A percentile compares a stretch with the other conserved stretches of the same genome.
These are phyloP conservation scores for Istiophorus platypterus DNA, from an alignment of 2,113 vertebrate species.

Conservation along the genomic window DNA sequence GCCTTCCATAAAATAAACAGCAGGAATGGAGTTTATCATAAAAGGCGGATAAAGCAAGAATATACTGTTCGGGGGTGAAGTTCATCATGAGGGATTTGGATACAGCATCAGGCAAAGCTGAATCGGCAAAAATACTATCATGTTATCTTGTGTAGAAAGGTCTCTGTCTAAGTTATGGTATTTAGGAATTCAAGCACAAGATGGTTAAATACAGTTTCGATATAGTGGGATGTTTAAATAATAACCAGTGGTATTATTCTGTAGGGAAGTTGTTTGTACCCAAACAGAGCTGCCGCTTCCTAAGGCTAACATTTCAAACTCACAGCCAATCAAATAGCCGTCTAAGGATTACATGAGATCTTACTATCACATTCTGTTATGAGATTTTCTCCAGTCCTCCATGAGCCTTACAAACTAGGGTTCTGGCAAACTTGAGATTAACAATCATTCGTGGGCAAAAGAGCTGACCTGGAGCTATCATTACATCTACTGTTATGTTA, in stretches of 20 bases:
- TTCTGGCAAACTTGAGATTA: conserved; percentile 32
- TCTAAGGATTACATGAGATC: conserved; percentile 27
- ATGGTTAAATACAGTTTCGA: background rate
- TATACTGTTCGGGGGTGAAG: background rate
- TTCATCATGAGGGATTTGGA: conserved; percentile 5
- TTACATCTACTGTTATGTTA: conserved; percentile 45
- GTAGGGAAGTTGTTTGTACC: conserved; percentile 5
- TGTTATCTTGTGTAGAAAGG: background rate
- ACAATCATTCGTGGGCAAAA: conserved; percentile 22
- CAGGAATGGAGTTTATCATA: background rate
- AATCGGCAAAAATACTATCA: background rate
- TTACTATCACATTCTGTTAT: conserved; percentile 27
- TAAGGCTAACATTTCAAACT: conserved; percentile 32
- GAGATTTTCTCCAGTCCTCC: conserved; percentile 38
- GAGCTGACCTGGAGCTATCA: conserved; percentile 35
- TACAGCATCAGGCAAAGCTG: background rate
- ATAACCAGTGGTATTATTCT: background rate
- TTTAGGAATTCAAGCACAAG: background rate
- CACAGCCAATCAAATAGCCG: conserved; percentile 6
- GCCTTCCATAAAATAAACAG: conserved; percentile 6
- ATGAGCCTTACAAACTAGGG: background rate
- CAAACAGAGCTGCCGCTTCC: background rate
- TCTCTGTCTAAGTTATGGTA: background rate
- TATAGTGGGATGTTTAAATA: conserved; percentile 6
- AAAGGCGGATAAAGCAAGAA: background rate